phyloP scores from a whole-genome alignment of 2,888 invertebrate genomes.

The Himalopsyche tibetana region DNA sequence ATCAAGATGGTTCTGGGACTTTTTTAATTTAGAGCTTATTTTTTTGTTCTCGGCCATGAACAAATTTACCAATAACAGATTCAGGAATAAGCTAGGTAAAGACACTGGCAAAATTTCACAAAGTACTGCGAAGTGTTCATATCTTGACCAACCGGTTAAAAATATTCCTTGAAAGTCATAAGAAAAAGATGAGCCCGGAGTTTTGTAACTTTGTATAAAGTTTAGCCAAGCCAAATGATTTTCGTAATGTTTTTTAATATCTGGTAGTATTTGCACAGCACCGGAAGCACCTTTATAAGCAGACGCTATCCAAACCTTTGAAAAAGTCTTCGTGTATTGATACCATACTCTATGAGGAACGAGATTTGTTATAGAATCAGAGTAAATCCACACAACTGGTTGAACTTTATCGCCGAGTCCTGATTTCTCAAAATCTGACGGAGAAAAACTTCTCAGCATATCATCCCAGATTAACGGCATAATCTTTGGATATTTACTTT shows the following conservation, averaged over 20 bases:
- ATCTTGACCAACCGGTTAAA: constrained; percentile 85
- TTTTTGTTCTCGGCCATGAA: constrained; percentile 59
- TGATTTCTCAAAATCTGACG: constrained; percentile 72
- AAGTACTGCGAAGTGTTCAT: constrained; percentile 80
- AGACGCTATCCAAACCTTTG: constrained; percentile 86
- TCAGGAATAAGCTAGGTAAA: constrained; percentile 80
- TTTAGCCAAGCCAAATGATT: constrained; percentile 86
- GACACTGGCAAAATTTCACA: constrained; percentile 81
- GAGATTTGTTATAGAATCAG: constrained; percentile 69
- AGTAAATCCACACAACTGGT: constrained; percentile 85
- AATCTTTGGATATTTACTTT: constrained; percentile 73
- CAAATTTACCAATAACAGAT: constrained; percentile 75
- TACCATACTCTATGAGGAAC: constrained; percentile 74
- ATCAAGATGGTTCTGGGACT: constrained; percentile 49
- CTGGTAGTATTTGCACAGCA: constrained; percentile 74
- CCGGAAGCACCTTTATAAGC: constrained; percentile 90
- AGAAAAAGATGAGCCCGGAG: constrained; percentile 69
- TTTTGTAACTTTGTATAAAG: constrained; percentile 75
- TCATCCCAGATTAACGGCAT: constrained; percentile 89
- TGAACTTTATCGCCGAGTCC: constrained; percentile 76
- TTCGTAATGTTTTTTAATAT: constrained; percentile 79
- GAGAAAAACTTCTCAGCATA: constrained; percentile 80
- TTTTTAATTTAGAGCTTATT: constrained; percentile 59
- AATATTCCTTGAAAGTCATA: constrained; percentile 81
- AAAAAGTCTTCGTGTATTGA: constrained; percentile 79